A percentile compares a stretch with the other conserved stretches of the same genome.
phyloP scores from a whole-genome alignment of 1,140 invertebrate genomes.

The Tenebrio molitor region DNA sequence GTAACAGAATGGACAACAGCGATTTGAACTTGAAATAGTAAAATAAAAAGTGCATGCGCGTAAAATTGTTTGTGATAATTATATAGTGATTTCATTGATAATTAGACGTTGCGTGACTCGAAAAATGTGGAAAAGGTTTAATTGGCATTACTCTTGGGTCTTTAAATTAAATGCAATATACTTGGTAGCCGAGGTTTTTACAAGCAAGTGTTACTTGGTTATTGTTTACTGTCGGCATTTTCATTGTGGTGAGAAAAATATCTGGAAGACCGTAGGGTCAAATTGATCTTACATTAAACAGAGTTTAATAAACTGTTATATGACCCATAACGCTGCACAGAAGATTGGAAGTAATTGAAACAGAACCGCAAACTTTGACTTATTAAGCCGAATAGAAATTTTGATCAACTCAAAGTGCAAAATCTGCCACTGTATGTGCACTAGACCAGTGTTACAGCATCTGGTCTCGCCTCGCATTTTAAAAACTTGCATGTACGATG shows the following conservation, averaged over 20 bases:
- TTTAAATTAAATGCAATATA: constrained; percentile 30
- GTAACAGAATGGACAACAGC: too few relatives aligned
- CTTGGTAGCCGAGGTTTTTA: not conserved
- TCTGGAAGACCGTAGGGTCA: constrained; percentile 3
- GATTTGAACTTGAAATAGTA: not conserved
- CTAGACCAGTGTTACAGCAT: too few relatives aligned
- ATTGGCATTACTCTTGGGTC: constrained; percentile 1
- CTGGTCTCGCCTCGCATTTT: too few relatives aligned
- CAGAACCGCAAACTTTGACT: too few relatives aligned
- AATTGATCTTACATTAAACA: not conserved
- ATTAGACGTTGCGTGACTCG: constrained; percentile 8
- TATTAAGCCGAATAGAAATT: too few relatives aligned
- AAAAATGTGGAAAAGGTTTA: not conserved
- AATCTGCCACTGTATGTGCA: too few relatives aligned
- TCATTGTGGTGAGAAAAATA: constrained; percentile 28
- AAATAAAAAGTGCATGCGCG: not conserved
- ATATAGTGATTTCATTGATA: not conserved
- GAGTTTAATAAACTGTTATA: not conserved
- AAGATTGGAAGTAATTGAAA: not conserved
- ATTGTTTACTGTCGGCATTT: constrained; percentile 8
- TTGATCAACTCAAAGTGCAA: too few relatives aligned
- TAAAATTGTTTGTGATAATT: not conserved
- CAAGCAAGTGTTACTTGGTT: not conserved
- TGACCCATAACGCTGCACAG: not conserved
- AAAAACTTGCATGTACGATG: too few relatives aligned